Conservation (phyloP, 37 sponge, comb jelly and placozoan species). For the Oopsacas minuta region DNA sequence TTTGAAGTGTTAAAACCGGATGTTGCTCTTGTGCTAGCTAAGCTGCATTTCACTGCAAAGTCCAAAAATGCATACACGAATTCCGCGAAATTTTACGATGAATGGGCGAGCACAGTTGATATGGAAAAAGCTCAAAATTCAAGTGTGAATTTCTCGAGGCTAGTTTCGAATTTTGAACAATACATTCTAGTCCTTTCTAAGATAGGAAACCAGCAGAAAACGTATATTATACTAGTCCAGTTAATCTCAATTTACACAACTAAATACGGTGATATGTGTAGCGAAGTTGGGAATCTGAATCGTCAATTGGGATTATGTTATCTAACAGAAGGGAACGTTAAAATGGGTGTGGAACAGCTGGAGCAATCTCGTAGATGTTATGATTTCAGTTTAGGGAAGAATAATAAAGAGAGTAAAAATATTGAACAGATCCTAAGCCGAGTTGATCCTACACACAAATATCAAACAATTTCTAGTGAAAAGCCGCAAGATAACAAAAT, state of each 20-base stretch:
- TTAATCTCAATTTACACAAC: not conserved
- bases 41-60: not conserved
- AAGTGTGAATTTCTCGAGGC: not conserved
- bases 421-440: not conserved
- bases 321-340: not conserved
- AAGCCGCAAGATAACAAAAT: not conserved
- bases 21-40: not conserved
- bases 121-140: not conserved
- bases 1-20: not conserved
- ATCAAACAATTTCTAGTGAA: not conserved
- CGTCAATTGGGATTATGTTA: not conserved
- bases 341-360: not conserved
- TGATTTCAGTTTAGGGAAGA: not conserved
- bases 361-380: not conserved
- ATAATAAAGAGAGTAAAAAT: slow-evolving; percentile 7
- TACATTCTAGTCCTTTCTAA: not conserved
- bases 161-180: not conserved
- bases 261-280: not conserved
- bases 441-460: slow-evolving; percentile 9
- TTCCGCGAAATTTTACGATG: not conserved
- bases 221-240: not conserved
- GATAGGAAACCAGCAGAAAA: not conserved
- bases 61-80: not conserved
- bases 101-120: not conserved
- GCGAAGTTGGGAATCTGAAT: not conserved